Evolutionary conservation across 2,797 vertebrate species (phyloP), one percentile per base, ranked within the genome.

Genomic region (Argentina silus): DNA sequence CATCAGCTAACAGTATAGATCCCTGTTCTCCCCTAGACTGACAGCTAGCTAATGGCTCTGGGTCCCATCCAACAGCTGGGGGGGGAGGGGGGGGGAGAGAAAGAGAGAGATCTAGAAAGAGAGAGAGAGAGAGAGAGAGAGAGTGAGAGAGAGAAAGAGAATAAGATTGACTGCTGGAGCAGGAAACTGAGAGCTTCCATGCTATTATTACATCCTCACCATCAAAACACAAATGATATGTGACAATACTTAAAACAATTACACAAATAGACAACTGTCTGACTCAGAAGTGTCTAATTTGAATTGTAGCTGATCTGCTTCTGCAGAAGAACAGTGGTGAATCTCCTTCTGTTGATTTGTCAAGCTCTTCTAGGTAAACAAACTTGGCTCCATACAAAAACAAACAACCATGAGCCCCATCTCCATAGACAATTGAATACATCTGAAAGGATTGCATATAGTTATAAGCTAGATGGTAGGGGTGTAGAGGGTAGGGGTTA

Each of bases 31-130:
- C 73, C 76, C 73, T 83, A 86, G 80, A 89, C 78, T 76, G 87
- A 88, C 87, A 91, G 84, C 82, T 78, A 86, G 78, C 85, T 92
- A 92, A 93, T 90, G 80, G 88, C 78, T 86, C 86, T 91, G 91
- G 90, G 86, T 80, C 69, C 73, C 65, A 79, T 88, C 91, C 90
- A 91, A 72, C 72, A 76, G 69, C 63, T 74, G 79, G 67, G 64
- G 60, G 61, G 44, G 84, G 61, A 70, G 68, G 70, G 65, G 81
- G 75, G 76, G 68, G 85, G 79, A 79, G 51, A 65, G 67, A 62
- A n/a, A 61, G 23, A 42, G 76, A 69, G 76, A 74, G 68, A 67
- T 57, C 51, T 62, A 42, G 73, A 72, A 64, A 73, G 75, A 7
- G 71, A 23, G 70, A 71, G 66, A 62, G 48, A 83, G 60, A 59